Evolutionary conservation across 2,888 invertebrate genomes (phyloP).

Genomic region (Pseudeuparius sepicola): DNA sequence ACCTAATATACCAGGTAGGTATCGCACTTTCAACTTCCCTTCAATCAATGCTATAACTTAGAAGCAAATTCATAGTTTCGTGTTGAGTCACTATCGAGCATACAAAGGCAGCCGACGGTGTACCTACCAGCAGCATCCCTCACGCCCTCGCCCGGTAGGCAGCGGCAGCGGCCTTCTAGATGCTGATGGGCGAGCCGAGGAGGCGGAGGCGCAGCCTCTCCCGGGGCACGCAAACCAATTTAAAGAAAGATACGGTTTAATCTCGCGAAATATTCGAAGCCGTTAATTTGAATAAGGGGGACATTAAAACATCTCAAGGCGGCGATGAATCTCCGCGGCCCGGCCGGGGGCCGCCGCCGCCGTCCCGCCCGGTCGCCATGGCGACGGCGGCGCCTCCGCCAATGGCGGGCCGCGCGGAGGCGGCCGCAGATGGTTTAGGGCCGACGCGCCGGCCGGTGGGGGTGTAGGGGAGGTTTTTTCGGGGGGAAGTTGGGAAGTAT

Average conservation of each 20-base stretch:
- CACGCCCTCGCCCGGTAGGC: constrained; percentile 4
- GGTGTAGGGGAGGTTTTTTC: too few relatives aligned
- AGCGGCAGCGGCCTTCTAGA: constrained; percentile 9
- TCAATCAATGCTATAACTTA: too few relatives aligned
- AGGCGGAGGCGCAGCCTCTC: too few relatives aligned
- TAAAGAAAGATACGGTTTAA: constrained; percentile 37
- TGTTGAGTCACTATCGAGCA: too few relatives aligned
- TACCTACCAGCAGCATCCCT: too few relatives aligned
- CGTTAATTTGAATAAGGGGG: constrained; percentile 42
- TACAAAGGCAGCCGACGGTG: too few relatives aligned
- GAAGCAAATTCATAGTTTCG: too few relatives aligned
- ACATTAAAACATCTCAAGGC: constrained; percentile 43
- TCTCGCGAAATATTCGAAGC: constrained; percentile 37
- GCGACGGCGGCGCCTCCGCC: constrained; percentile 36
- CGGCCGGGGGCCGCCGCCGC: constrained; percentile 30
- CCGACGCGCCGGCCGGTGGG: constrained; percentile 20
- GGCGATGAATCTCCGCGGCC: constrained; percentile 39
- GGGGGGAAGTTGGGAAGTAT: too few relatives aligned
- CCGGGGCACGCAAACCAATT: constrained; percentile 34
- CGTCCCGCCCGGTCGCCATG: constrained; percentile 39
- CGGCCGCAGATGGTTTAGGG: constrained; percentile 38
- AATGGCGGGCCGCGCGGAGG: constrained; percentile 37
- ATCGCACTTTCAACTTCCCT: too few relatives aligned
- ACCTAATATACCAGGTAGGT: too few relatives aligned
- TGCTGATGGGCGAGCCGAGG: too few relatives aligned